Base-by-base conservation (phyloP, 2,888 invertebrate species). In the Odontothrips loti region DNA sequence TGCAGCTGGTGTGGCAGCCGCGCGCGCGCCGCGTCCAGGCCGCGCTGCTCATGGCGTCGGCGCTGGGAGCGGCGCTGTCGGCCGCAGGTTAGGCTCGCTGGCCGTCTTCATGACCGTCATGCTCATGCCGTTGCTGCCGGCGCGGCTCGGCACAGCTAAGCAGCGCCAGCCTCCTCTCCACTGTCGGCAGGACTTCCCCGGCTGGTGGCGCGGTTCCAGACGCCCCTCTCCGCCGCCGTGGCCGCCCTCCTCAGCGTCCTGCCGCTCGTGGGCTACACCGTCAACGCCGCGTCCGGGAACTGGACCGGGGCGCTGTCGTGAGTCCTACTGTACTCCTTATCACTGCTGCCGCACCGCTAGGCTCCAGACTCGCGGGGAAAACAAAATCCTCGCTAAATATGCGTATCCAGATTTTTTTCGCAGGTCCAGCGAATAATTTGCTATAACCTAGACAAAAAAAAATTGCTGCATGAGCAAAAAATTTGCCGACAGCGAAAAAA, bases 261-360 rank as follows among this genome's bases (percentile, higher is more conserved):
- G 68, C 68, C 68, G 23, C 68, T 75, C 27, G 68, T 75, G 27
- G 68, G 68, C 68, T 75, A 75, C 68, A 27, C 23, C 68, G 68
- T 75, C 68, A 75, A 75, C 68, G 68, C 68, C 27, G 68, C 68
- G 68, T n/a, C 68, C 68, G 68, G 68, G 23, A 75, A 75, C 68
- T 75, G 68, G 68, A 75, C 27, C 68, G 68, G 68, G 68, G 68
- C 68, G 11, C 68, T 75, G 11, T 75, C 68, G 68, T 75, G 27
- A 75, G 68, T 75, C 51, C 51, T 12, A 10, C n/a, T n/a, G n/a
- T n/a, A n/a, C 34, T 6, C 34, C 34, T 43, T 43, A 43, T 43
- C 34, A 43, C n/a, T n/a, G n/a, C n/a, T n/a, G n/a, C n/a, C n/a
- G n/a, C n/a, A n/a, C n/a, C n/a, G n/a, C n/a, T n/a, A n/a, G n/a